phyloP scores from a whole-genome alignment of 2,113 vertebrate genomes.

The Triplophysa tibetana region DNA sequence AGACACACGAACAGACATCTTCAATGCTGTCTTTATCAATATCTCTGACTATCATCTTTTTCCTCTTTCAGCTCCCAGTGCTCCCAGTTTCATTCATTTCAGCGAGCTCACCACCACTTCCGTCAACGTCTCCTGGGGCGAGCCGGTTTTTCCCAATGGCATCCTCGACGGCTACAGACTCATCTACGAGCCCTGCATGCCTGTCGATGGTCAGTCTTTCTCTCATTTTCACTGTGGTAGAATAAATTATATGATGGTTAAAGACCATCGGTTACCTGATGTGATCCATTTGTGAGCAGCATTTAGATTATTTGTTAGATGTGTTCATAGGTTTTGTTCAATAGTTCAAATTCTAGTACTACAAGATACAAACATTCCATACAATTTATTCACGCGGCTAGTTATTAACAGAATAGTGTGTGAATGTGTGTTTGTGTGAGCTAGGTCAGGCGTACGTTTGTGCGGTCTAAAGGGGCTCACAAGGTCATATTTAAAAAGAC shows the following conservation, averaged over 20 bases:
- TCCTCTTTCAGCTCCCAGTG: constrained; percentile 82
- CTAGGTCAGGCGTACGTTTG: no score
- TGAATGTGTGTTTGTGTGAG: neutral
- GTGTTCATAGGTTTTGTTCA: no score
- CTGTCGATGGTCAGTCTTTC: constrained; percentile 59
- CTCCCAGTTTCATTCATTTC: constrained; percentile 90
- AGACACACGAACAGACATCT: neutral
- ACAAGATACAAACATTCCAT: neutral
- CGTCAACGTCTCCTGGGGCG: constrained; percentile 95
- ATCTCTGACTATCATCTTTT: neutral
- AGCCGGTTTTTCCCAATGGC: constrained; percentile 87
- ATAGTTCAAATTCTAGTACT: neutral
- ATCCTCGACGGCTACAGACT: constrained; percentile 90
- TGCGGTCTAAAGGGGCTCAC: no score
- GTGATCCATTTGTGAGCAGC: neutral
- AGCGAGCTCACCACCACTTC: constrained; percentile 97
- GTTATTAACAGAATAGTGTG: neutral
- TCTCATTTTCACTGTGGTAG: neutral
- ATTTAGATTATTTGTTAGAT: no score
- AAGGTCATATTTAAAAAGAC: no score
- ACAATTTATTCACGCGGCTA: neutral
- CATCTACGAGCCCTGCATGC: constrained; percentile 90
- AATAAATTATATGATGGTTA: no score
- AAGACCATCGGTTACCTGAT: neutral
- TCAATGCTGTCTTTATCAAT: neutral